A percentile compares a stretch with the other conserved stretches of the same genome.
These are phyloP conservation scores for Cliona cf. orientalis DNA, from an alignment of 37 sponge, comb jelly and placozoan genomes.

Conservation along the genomic window DNA sequence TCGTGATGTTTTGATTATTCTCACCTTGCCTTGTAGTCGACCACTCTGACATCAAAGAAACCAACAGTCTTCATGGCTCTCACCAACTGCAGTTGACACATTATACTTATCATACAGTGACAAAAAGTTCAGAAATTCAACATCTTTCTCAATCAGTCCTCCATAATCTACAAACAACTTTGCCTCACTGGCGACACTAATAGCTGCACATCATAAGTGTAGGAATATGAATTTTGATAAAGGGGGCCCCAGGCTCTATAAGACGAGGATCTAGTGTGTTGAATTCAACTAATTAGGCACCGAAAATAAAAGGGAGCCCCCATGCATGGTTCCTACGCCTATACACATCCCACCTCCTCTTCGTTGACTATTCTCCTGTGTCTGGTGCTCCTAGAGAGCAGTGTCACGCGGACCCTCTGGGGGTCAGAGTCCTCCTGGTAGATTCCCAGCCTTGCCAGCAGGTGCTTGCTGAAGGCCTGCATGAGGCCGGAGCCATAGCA, in stretches of 20 bases:
- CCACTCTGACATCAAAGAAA: slow-evolving; percentile 57
- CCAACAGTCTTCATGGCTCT: slow-evolving; percentile 62
- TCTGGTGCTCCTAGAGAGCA: slow-evolving; percentile 75
- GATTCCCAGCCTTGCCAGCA: slow-evolving; percentile 63
- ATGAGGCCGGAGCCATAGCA: slow-evolving; percentile 84
- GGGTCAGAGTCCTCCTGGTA: slow-evolving; percentile 33
- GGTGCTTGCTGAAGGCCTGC: slow-evolving; percentile 81
- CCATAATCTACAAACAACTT: not conserved
- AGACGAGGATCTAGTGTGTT: no score
- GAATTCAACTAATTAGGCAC: no score
- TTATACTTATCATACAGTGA: not conserved
- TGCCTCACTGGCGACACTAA: not conserved
- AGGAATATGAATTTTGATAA: no score
- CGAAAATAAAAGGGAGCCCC: no score
- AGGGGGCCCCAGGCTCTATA: no score
- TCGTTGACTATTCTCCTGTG: slow-evolving; percentile 82
- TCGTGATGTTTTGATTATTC: not conserved
- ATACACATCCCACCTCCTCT: slow-evolving; percentile 64
- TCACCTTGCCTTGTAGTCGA: slow-evolving; percentile 71
- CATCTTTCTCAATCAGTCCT: not conserved
- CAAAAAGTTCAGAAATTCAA: not conserved
- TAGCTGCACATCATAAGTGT: no score
- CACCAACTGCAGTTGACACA: slow-evolving; percentile 37
- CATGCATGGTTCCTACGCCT: not conserved
- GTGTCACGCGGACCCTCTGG: slow-evolving; percentile 71